Conservation (phyloP, 2,113 vertebrate genomes). For the Tor tambroides region DNA sequence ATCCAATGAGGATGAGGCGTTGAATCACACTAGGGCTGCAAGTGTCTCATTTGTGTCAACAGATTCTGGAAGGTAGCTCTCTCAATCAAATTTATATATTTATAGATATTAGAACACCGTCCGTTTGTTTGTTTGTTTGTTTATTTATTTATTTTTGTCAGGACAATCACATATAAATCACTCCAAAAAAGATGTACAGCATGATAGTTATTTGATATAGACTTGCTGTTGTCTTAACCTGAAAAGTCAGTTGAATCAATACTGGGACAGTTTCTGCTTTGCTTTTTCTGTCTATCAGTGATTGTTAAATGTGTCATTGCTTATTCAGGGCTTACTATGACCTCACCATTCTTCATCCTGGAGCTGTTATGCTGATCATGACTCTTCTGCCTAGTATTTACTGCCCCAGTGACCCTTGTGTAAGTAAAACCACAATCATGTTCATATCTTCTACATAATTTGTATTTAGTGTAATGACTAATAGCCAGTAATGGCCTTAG, state of each 20-base stretch:
- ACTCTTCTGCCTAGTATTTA: constrained; percentile 83
- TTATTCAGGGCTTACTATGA: constrained; percentile 65
- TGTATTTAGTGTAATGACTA: neutral
- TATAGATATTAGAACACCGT: neutral
- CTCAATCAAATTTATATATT: neutral
- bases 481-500: neutral
- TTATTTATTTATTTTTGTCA: neutral
- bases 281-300: neutral
- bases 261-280: neutral
- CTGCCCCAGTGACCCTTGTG: constrained; percentile 79
- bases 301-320: constrained; percentile 33
- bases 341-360: constrained; percentile 81
- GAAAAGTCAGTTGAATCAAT: neutral
- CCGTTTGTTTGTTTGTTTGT: neutral
- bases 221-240: neutral
- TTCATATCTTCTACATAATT: neutral
- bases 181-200: neutral
- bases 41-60: constrained; percentile 61
- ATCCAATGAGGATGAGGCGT: constrained; percentile 50
- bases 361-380: constrained; percentile 85
- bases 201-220: neutral
- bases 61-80: constrained; percentile 64
- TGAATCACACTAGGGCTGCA: constrained; percentile 50
- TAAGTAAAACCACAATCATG: constrained; percentile 60
- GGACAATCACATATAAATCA: neutral